Evolutionary conservation across 2,888 invertebrate species (phyloP).

Genomic region (Galeruca laticollis): DNA sequence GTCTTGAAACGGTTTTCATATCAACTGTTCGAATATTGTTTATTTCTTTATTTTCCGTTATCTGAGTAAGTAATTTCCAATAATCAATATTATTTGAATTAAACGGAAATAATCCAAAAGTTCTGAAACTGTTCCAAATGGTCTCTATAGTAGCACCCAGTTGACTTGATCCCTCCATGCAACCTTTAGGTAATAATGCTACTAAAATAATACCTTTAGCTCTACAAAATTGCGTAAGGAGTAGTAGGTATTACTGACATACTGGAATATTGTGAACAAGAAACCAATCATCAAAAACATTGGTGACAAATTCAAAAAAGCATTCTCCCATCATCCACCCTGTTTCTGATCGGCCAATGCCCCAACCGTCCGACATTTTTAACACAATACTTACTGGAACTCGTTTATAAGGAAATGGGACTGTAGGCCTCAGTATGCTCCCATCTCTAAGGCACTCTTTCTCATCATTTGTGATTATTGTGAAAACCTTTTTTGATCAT

Average conservation of each 20-base stretch:
- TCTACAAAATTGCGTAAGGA: constrained; percentile 20
- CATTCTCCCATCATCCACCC: constrained; percentile 28
- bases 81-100: too few species aligned
- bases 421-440: not conserved
- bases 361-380: constrained; percentile 19
- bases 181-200: constrained; percentile 10
- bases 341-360: constrained; percentile 24
- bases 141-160: not conserved
- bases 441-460: not conserved
- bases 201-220: constrained; percentile 27
- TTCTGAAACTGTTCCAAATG: constrained; percentile 2
- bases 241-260: constrained; percentile 18
- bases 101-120: constrained; percentile 11
- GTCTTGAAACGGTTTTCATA: not conserved
- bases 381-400: not conserved
- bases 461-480: not conserved
- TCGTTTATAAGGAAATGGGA: too few species aligned
- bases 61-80: not conserved
- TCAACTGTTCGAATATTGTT: not conserved
- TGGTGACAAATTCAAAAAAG: too few species aligned
- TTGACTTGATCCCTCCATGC: constrained; percentile 2
- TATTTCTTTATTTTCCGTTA: not conserved
- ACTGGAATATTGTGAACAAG: constrained; percentile 10
- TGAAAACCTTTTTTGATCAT: not conserved
- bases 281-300: constrained; percentile 4